Percentiles rank a stretch among this genome's conserved stretches.
Evolutionary conservation across 2,113 vertebrate genomes (phyloP).

Genomic region (Xenotilapia longispinis): DNA sequence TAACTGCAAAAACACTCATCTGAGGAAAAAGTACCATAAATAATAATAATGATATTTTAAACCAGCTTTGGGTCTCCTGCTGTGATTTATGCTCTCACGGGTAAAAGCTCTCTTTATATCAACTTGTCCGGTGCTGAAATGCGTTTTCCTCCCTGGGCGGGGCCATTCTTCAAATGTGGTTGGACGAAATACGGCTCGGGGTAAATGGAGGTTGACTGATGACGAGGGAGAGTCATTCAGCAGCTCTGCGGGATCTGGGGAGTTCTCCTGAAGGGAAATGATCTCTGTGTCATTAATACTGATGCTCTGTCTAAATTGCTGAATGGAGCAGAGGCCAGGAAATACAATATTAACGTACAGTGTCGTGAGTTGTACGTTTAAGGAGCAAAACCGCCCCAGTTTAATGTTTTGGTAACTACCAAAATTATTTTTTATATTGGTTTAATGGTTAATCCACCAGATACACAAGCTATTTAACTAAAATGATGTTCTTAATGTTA

Average conservation of each 20-base stretch:
- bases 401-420: not conserved
- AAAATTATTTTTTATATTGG: not conserved
- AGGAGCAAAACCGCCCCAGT: not conserved
- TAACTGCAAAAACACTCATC: constrained; percentile 13
- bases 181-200: not conserved
- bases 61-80: constrained; percentile 10
- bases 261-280: not conserved
- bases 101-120: not conserved
- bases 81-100: constrained; percentile 12
- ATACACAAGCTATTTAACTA: not conserved
- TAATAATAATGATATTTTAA: constrained; percentile 66
- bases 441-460: not conserved
- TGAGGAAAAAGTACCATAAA: constrained; percentile 51
- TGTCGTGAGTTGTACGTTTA: not conserved
- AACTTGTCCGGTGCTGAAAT: not conserved
- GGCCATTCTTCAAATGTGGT: not conserved
- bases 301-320: not conserved
- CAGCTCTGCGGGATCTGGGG: not conserved
- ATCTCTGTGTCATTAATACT: not conserved
- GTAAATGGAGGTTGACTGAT: not conserved
- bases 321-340: not conserved
- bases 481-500: not conserved
- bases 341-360: not conserved
- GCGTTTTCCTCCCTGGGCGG: accelerated
- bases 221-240: not conserved